Evolutionary conservation across 2,888 invertebrate species (phyloP).

Genomic region (Vesta saturnalis): DNA sequence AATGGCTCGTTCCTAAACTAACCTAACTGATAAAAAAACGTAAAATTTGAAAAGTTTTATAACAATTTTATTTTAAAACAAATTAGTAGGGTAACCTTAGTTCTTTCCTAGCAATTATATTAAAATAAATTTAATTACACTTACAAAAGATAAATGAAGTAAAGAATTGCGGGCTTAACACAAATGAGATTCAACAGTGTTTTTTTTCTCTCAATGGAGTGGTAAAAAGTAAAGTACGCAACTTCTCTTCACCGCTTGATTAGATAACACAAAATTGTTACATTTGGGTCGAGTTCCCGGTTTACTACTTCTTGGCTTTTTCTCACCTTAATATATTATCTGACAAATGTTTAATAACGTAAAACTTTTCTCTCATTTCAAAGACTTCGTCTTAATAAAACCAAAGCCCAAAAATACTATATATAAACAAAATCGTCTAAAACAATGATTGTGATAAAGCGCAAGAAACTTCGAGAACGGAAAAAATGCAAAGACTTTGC

Average conservation of each 20-base stretch:
- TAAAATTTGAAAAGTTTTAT: too few species aligned
- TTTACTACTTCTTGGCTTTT: conserved; percentile 34
- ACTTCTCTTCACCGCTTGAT: conserved; percentile 44
- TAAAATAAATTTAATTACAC: conserved; percentile 45
- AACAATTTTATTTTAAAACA: too few species aligned
- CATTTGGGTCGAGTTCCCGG: conserved; percentile 37
- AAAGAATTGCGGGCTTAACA: conserved; percentile 47
- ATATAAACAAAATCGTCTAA: too few species aligned
- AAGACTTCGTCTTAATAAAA: background rate
- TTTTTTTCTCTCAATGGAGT: conserved; percentile 49
- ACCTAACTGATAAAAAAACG: too few species aligned
- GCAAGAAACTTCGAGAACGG: too few species aligned
- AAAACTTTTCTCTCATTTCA: conserved; percentile 23
- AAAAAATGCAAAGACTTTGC: too few species aligned
- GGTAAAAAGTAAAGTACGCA: conserved; percentile 51
- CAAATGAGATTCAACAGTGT: conserved; percentile 50
- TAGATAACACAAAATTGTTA: conserved; percentile 46
- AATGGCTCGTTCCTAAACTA: too few species aligned
- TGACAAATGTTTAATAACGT: conserved; percentile 34
- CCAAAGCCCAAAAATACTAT: too few species aligned
- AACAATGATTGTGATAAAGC: too few species aligned
- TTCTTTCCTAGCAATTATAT: too few species aligned
- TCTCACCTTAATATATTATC: conserved; percentile 28
- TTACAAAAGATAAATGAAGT: background rate
- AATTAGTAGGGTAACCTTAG: too few species aligned